Evolutionary conservation across 2,797 vertebrate species (phyloP).

Genomic region (Mionectes olivaceus): DNA sequence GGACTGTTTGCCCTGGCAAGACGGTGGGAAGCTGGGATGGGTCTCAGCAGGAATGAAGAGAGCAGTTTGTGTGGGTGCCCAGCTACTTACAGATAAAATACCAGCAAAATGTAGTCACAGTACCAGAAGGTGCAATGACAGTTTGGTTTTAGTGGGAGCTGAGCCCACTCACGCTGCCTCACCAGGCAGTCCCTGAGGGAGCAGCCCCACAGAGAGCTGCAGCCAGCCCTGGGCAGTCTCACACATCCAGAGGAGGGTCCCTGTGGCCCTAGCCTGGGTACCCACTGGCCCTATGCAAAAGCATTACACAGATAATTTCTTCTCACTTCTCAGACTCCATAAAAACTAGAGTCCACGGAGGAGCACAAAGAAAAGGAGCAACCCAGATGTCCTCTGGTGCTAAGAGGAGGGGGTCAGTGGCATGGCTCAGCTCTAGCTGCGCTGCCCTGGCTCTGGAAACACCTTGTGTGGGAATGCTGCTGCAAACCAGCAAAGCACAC

Average conservation of each 20-base stretch:
- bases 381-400: background rate
- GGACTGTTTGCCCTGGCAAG: background rate
- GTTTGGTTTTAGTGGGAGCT: background rate
- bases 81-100: background rate
- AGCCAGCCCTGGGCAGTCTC: background rate
- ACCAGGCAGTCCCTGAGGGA: background rate
- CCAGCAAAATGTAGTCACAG: background rate
- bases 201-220: background rate
- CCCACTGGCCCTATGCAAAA: background rate
- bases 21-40: rapidly evolving
- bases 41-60: background rate
- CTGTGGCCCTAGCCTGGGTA: background rate
- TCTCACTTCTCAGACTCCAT: background rate
- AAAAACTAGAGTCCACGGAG: background rate
- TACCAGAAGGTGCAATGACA: background rate
- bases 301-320: background rate
- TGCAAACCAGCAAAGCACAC: background rate
- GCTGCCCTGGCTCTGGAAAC: background rate
- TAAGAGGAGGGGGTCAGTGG: no score
- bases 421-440: background rate
- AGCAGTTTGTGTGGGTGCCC: background rate
- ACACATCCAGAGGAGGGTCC: background rate
- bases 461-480: background rate
- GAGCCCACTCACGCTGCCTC: background rate
- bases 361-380: background rate